These are phyloP conservation scores for Parauchenoglanis punctatus DNA, from an alignment of 2,797 vertebrate genomes.

Conservation along the genomic window DNA sequence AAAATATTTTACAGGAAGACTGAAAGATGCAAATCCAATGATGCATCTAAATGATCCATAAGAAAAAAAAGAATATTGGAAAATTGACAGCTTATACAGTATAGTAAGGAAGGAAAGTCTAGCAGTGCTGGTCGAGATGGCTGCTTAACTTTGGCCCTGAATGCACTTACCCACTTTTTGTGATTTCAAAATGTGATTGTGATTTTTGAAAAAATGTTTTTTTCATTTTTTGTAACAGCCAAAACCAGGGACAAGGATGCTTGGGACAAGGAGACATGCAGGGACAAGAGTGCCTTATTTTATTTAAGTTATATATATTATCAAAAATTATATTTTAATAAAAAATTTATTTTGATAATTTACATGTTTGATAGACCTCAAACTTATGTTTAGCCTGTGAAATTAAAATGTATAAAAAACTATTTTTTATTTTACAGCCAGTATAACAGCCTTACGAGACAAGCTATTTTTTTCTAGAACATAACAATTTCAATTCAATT, in stretches of 20 bases:
- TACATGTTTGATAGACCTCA: background rate
- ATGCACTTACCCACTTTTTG: background rate
- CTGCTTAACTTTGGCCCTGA: too few relatives aligned
- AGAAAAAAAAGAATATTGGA: background rate
- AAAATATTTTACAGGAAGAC: too few relatives aligned
- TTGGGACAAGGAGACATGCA: background rate
- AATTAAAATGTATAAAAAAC: background rate
- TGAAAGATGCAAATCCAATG: background rate
- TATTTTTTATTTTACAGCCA: background rate
- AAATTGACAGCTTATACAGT: background rate
- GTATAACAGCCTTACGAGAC: background rate
- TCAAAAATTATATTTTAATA: background rate
- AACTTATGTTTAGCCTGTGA: background rate
- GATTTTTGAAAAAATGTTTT: too few relatives aligned
- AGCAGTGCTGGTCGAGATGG: background rate
- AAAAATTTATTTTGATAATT: background rate
- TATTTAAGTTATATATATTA: background rate
- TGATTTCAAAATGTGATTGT: background rate
- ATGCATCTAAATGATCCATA: background rate
- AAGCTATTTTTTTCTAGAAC: too few relatives aligned
- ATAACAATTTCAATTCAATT: too few relatives aligned
- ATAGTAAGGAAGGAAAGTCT: background rate
- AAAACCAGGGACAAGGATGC: background rate
- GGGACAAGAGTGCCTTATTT: background rate
- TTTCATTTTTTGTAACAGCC: background rate